Conservation (phyloP, 2,888 invertebrate genomes). For the Hypolimnas misippus region DNA sequence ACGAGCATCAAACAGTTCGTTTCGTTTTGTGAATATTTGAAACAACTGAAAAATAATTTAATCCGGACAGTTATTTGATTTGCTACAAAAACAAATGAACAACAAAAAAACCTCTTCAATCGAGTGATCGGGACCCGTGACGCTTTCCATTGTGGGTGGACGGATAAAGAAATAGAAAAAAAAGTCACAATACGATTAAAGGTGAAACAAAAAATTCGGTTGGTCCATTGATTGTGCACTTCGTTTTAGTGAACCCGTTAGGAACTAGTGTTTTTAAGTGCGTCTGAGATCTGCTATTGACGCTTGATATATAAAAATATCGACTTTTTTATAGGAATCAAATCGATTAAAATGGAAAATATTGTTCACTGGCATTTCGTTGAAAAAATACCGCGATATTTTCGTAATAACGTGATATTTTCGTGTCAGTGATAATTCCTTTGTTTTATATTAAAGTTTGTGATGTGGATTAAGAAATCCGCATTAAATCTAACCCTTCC, state of each 20-base stretch:
- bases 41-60: slow-evolving; percentile 9
- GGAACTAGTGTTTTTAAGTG: slow-evolving; percentile 1
- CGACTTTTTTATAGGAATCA: neutral
- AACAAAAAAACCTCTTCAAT: slow-evolving; percentile 24
- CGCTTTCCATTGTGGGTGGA: slow-evolving; percentile 19
- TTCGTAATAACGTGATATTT: no score
- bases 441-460: no score
- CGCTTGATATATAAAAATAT: neutral
- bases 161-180: slow-evolving; percentile 24
- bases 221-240: slow-evolving; percentile 23
- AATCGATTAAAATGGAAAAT: no score
- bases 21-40: neutral
- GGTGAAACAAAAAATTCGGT: slow-evolving; percentile 11
- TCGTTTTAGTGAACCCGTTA: neutral
- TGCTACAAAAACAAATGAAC: slow-evolving; percentile 6
- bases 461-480: no score
- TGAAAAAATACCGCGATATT: no score
- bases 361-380: no score
- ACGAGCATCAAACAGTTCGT: neutral
- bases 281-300: no score
- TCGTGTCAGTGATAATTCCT: no score
- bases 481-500: no score
- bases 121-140: slow-evolving; percentile 10
- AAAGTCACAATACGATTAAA: slow-evolving; percentile 20
- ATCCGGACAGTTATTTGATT: slow-evolving; percentile 27